Evolutionary conservation across 64 coral and sea anemone species (phyloP).

Genomic region (Porites australiensis): DNA sequence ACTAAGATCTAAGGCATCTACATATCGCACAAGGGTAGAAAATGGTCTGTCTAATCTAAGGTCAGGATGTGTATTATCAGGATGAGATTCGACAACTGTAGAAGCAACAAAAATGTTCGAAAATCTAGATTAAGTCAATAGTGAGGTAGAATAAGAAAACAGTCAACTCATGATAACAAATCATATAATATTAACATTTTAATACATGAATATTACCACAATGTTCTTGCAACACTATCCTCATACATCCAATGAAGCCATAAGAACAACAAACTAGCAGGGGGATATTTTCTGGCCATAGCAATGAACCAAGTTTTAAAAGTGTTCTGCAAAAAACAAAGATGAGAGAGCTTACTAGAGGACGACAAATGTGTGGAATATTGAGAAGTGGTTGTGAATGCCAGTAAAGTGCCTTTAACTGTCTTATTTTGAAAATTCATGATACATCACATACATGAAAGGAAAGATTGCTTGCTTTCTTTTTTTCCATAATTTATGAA

Average conservation of each 20-base stretch:
- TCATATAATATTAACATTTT: not conserved
- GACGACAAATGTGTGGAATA: too few relatives aligned
- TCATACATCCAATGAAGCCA: conserved; percentile 98
- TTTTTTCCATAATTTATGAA: too few relatives aligned
- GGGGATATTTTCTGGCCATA: conserved; percentile 85
- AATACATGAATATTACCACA: conserved; percentile 56
- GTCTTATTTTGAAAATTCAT: too few relatives aligned
- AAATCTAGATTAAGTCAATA: too few relatives aligned
- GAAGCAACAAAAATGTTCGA: not conserved
- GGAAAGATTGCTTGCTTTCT: too few relatives aligned
- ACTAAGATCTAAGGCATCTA: conserved; percentile 79
- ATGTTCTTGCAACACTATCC: conserved; percentile 88
- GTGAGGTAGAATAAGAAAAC: too few relatives aligned
- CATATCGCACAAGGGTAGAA: conserved; percentile 73
- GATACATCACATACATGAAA: too few relatives aligned
- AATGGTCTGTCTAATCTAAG: conserved; percentile 94
- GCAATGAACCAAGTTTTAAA: conserved; percentile 79
- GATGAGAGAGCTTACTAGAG: not conserved
- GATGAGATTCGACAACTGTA: conserved; percentile 95
- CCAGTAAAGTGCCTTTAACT: too few relatives aligned
- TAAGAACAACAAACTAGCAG: conserved; percentile 90
- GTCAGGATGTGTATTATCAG: conserved; percentile 94
- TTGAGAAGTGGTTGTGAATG: too few relatives aligned
- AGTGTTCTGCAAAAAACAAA: conserved; percentile 69
- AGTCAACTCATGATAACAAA: too few relatives aligned